A percentile compares a stretch with the other conserved stretches of the same genome.
phyloP scores from a whole-genome alignment of 2,797 vertebrate species.

The Sciaenops ocellatus region DNA sequence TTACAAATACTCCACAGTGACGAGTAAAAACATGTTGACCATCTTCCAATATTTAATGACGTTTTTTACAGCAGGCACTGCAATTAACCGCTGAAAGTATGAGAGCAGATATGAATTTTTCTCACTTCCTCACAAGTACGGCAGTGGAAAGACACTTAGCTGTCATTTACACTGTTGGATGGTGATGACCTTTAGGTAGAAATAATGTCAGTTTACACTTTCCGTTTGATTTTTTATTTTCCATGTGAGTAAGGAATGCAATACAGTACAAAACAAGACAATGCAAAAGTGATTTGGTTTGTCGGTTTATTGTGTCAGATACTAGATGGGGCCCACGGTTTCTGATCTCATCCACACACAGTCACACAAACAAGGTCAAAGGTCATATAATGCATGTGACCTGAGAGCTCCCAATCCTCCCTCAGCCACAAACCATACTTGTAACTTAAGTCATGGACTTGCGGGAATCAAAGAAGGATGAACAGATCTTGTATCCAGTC shows the following conservation, averaged over 20 bases:
- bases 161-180: neutral
- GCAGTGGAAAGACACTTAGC: neutral
- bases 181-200: neutral
- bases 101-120: neutral
- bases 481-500: constrained; percentile 2
- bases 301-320: neutral
- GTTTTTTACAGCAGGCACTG: neutral
- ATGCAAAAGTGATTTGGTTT: neutral
- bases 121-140: constrained; percentile 1
- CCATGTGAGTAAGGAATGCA: neutral
- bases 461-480: neutral
- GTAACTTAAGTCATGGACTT: constrained; percentile 20
- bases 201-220: neutral
- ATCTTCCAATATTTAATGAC: neutral
- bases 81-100: neutral
- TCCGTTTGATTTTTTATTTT: neutral
- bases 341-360: constrained; percentile 29
- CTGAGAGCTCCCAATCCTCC: constrained; percentile 44
- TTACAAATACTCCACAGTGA: neutral
- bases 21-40: neutral
- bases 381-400: constrained; percentile 52
- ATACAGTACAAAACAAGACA: neutral
- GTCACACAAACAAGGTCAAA: constrained; percentile 60
- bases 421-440: constrained; percentile 39
- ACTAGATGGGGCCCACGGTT: neutral